Evolutionary conservation across 2,113 vertebrate genomes (phyloP), one percentile per base, ranked within the genome.

Genomic region (Mus pahari): DNA sequence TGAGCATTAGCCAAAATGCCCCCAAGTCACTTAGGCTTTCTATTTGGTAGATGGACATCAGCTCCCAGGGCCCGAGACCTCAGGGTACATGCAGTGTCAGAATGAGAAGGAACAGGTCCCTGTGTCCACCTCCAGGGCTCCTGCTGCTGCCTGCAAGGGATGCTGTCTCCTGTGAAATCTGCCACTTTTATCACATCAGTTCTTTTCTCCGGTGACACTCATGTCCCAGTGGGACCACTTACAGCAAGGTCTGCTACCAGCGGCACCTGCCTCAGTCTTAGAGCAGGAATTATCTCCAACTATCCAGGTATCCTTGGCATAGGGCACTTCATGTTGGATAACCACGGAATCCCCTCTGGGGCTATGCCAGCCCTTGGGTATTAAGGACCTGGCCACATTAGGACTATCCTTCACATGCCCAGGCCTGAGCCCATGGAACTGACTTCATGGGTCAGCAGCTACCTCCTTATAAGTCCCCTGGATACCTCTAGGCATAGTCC

Each of bases 151-250:
- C 96, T 62, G 73, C 87, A 71, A 95, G 94, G 91, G 89, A 86
- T 16, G 0, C 87, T 55, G 84, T 93, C 93, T 90, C 95, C 87
- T 60, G 71, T 92, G 97, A 96, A 92, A 90, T 78, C 55, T 50
- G 88, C 93, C 71, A 24, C 93, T 96, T 96, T 96, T 55, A 96
- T 97, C 96, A 86, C 8, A 77, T 94, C 94, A 58, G 8, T 74
- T 90, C 90, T 77, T 89, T 95, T 84, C 91, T 95, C 89, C 0
- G 1, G 92, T 92, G 96, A 97, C 92, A 95, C 91, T 79, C 0
- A 2, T 0, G 3, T 97, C 96, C 91, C 97, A 93, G 0, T n/a
- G 97, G 94, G 96, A 95, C 95, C 96, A 97, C 97, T 97, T 96
- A 97, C 91, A 95, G 94, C 83, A 26, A 74, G 87, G 55, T 60